phyloP scores from a whole-genome alignment of 2,797 vertebrate genomes.

The Netta rufina region DNA sequence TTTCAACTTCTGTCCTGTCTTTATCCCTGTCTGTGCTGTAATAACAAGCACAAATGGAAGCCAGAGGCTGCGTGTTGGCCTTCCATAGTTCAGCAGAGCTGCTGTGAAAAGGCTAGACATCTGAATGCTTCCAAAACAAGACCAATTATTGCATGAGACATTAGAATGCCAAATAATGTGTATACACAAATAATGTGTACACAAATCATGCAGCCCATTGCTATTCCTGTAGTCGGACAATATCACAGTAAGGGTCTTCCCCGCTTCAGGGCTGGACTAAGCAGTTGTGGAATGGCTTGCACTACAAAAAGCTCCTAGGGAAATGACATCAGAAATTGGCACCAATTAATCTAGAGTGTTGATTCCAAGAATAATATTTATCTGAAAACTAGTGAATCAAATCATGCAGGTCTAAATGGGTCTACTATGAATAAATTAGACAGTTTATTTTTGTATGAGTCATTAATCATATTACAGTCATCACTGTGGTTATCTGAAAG shows the following conservation, averaged over 20 bases:
- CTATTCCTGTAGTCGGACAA: background rate
- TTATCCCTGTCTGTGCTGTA: background rate
- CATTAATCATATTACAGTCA: background rate
- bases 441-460: constrained; percentile 20
- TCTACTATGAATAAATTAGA: background rate
- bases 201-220: background rate
- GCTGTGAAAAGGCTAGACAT: background rate
- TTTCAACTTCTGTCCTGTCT: background rate
- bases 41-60: background rate
- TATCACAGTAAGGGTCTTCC: background rate
- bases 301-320: background rate
- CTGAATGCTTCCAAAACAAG: background rate
- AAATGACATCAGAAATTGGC: background rate
- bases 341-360: background rate
- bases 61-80: background rate
- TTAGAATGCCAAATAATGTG: background rate
- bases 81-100: background rate
- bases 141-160: background rate
- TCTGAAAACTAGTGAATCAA: constrained; percentile 17
- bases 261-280: background rate
- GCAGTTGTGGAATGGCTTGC: background rate
- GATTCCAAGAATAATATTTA: constrained; percentile 33
- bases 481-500: constrained; percentile 18
- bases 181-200: too few species aligned
- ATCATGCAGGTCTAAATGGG: background rate